phyloP scores from a whole-genome alignment of 2,888 invertebrate genomes.

The Herminia tarsipennalis region DNA sequence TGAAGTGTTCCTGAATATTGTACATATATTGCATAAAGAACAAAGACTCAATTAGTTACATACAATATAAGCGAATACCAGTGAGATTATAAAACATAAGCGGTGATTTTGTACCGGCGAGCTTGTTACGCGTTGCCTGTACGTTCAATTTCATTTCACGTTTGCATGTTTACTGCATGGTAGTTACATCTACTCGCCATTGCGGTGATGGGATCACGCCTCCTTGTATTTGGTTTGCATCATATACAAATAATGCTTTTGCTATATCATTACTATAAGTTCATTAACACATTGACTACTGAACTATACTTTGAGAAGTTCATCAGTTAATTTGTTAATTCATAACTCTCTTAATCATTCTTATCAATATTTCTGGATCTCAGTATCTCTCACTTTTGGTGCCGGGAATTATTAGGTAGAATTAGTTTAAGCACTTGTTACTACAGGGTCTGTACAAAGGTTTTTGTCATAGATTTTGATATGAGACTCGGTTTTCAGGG shows the following conservation, averaged over 20 bases:
- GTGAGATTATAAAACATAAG: conserved; percentile 83
- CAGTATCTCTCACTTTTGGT: conserved; percentile 19
- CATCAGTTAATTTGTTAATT: conserved; percentile 1
- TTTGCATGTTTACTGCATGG: conserved; percentile 51
- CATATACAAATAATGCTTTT: conserved; percentile 19
- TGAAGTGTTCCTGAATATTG: conserved; percentile 79
- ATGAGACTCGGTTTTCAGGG: conserved; percentile 57
- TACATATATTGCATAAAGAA: conserved; percentile 80
- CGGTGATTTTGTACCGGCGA: conserved; percentile 83
- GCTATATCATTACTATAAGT: conserved; percentile 19
- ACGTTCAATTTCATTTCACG: conserved; percentile 74
- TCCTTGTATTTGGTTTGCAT: conserved; percentile 1
- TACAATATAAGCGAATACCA: conserved; percentile 81
- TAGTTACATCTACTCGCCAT: conserved; percentile 7
- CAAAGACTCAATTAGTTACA: conserved; percentile 84
- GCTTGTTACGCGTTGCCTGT: conserved; percentile 77
- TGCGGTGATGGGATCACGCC: neutral
- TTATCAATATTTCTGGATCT: conserved; percentile 6
- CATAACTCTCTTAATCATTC: conserved; percentile 3
- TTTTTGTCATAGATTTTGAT: neutral
- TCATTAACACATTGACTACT: neutral
- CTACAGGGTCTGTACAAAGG: conserved; percentile 18
- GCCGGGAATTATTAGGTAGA: conserved; percentile 9
- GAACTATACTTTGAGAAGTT: neutral
- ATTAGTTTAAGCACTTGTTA: conserved; percentile 4